Percentiles rank a stretch among this genome's conserved stretches.
Evolutionary conservation across 2,888 invertebrate species (phyloP).

Genomic region (Bombyx huttoni): DNA sequence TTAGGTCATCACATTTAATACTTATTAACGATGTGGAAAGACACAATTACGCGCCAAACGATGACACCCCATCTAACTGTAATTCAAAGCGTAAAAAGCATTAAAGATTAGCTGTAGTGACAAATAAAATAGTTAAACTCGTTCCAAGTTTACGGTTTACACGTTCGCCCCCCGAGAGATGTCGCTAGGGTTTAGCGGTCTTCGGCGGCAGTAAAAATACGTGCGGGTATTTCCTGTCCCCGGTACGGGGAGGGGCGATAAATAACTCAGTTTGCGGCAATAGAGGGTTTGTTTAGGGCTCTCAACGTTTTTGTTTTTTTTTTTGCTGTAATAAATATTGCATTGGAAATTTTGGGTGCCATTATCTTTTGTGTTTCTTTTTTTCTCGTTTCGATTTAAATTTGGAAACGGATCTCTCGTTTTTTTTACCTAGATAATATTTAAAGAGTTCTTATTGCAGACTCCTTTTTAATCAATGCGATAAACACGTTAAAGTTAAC

Average conservation of each 20-base stretch:
- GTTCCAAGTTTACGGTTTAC: conserved; percentile 12
- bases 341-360: neutral
- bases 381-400: neutral
- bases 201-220: conserved; percentile 62
- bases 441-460: too few species aligned
- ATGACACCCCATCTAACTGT: neutral
- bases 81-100: neutral
- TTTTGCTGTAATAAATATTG: neutral
- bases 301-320: neutral
- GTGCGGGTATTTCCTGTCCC: conserved; percentile 65
- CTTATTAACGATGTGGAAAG: neutral
- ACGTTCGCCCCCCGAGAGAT: conserved; percentile 41
- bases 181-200: conserved; percentile 41
- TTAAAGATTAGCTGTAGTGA: neutral
- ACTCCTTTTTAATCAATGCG: too few species aligned
- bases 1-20: neutral
- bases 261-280: conserved; percentile 67
- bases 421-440: too few species aligned
- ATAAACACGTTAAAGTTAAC: too few species aligned
- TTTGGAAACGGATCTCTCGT: neutral
- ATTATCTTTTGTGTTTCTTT: neutral
- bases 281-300: conserved; percentile 5
- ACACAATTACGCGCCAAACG: neutral
- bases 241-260: conserved; percentile 49
- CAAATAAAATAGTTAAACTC: conserved; percentile 2